phyloP scores from a whole-genome alignment of 2,888 invertebrate genomes.

The Alviniconcha strummeri region DNA sequence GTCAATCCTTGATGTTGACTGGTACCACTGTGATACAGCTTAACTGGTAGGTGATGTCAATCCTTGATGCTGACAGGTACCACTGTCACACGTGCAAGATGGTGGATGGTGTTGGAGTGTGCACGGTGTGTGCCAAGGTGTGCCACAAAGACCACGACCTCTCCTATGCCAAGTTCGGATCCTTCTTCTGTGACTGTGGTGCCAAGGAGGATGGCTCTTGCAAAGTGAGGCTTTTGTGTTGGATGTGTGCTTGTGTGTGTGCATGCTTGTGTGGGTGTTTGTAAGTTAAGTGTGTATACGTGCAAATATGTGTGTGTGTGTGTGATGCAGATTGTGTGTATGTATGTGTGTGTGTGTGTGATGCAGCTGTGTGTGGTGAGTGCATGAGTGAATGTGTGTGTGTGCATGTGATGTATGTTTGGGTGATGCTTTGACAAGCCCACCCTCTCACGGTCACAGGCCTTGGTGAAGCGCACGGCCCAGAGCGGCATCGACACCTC shows the following conservation, averaged over 20 bases:
- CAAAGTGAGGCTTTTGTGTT: constrained; percentile 57
- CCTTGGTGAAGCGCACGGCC: constrained; percentile 80
- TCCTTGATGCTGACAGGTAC: constrained; percentile 80
- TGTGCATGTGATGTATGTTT: not conserved
- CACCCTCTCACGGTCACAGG: constrained; percentile 63
- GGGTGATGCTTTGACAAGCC: not conserved
- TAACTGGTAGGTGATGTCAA: no score
- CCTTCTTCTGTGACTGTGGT: constrained; percentile 99
- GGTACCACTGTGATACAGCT: no score
- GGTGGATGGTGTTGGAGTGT: constrained; percentile 98
- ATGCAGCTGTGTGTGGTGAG: no score
- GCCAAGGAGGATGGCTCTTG: constrained; percentile 83
- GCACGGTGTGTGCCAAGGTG: constrained; percentile 96
- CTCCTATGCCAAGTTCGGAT: constrained; percentile 96
- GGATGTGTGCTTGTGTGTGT: not conserved
- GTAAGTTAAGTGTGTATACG: not conserved
- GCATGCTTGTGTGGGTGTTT: not conserved
- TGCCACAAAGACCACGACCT: constrained; percentile 98
- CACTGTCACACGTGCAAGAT: constrained; percentile 99
- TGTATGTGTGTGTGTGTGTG: no score
- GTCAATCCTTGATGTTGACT: no score
- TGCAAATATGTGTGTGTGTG: not conserved
- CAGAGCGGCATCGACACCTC: constrained; percentile 73
- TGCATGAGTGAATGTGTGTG: no score
- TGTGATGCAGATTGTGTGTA: not conserved